Base-by-base conservation (phyloP, 2,888 invertebrate species). In the Tenthredo livida region DNA sequence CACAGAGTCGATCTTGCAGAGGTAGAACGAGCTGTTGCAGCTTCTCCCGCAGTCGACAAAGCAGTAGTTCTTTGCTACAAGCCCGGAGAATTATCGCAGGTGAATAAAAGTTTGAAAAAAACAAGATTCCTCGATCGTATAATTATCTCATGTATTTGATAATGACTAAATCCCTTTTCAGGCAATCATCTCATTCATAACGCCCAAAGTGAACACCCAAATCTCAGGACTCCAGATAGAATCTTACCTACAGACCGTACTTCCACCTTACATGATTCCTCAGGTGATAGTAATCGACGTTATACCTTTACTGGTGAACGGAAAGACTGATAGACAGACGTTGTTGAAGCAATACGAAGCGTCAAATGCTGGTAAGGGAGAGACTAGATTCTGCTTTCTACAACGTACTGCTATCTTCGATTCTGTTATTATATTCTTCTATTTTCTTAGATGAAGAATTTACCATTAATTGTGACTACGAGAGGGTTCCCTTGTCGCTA, bases 1-100 rank as follows among this genome's bases (percentile, higher is more conserved):
- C 97, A 98, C 90, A 94, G 98, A 12, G 97, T 98, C 0, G 98
- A 98, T 91, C 94, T 98, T 77, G 95, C 96, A 1, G 98, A 98
- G 94, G 96, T 98, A 0, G 98, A 98, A 90, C 95, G 96, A 86
- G 96, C 96, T 7, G 95, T 97, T 0, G 93, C 94, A 43, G 94
- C 94, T 5, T 93, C 97, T 0, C 94, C 95, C 0, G 95, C 95
- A 2, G 95, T 98, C 3, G 96, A 97, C 17, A 97, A 97, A 93
- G 96, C 95, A 7, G 96, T 97, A 0, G 97, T 97, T 0, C 94
- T 98, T 1, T 97, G 97, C 92, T 97, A 97, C 91, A 96, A 96
- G 83, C 95, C 97, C 10, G 97, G 97, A 0, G 95, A 96, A 88
- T 88, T 93, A 15, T 94, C 94, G 54, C 94, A 94, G 92, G 94